Conservation (phyloP, 37 sponge, comb jelly and placozoan genomes). For the Halichondria panicea region DNA sequence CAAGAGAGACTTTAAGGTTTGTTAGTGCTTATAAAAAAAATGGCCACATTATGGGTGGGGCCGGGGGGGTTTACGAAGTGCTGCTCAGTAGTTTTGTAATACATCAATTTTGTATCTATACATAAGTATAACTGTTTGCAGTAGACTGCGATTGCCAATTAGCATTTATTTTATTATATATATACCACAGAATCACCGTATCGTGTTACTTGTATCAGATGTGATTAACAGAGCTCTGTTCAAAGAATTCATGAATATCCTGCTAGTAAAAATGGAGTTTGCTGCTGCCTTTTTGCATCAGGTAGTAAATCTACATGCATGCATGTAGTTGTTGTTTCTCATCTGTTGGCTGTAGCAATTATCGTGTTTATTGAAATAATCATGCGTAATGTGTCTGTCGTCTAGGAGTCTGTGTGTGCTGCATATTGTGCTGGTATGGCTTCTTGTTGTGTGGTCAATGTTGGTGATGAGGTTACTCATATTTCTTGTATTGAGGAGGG, state of each 20-base stretch:
- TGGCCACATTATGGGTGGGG: neutral
- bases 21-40: neutral
- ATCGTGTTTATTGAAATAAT: too few relatives aligned
- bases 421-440: slow-evolving; percentile 88
- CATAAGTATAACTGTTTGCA: neutral
- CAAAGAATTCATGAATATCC: slow-evolving; percentile 72
- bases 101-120: neutral
- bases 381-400: neutral
- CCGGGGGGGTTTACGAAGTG: too few relatives aligned
- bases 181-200: slow-evolving; percentile 37
- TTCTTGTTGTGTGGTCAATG: slow-evolving; percentile 88
- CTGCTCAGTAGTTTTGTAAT: too few relatives aligned
- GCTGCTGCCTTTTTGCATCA: slow-evolving; percentile 77
- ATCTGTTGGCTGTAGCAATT: neutral
- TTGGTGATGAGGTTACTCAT: slow-evolving; percentile 84
- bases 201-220: slow-evolving; percentile 75
- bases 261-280: slow-evolving; percentile 74
- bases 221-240: slow-evolving; percentile 42
- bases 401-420: slow-evolving; percentile 90
- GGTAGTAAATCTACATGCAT: slow-evolving; percentile 23
- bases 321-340: neutral
- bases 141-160: neutral
- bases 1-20: slow-evolving; percentile 71
- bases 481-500: slow-evolving; percentile 96
- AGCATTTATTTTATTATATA: neutral